Evolutionary conservation across 2,888 invertebrate genomes (phyloP), one percentile per base, ranked within the genome.

Genomic region (Perizoma flavofasciatum): DNA sequence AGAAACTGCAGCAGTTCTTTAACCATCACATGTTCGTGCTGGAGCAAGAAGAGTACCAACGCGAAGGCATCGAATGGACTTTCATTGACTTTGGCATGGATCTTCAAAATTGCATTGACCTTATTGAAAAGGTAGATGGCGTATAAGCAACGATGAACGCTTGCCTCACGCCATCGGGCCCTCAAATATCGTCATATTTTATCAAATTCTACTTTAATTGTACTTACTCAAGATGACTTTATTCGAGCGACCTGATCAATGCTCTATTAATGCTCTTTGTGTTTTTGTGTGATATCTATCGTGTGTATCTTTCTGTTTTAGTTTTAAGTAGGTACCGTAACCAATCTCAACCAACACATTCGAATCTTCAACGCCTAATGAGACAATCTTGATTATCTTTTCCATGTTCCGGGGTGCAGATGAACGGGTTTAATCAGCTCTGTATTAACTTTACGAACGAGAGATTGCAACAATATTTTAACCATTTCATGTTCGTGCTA

Each of bases 71-170:
- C 93, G 94, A 97, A 85, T 98, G 98, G 98, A 95, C 95, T 80
- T 98, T 98, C 94, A 98, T 98, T 93, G 98, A 98, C 94, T 98
- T 98, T 93, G 98, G 98, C 92, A 97, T 98, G 96, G 98, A 98
- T 92, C 95, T 98, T 90, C 95, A 96, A 85, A 96, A 97, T 89
- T 98, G 98, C 95, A 98, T 98, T 93, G 98, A 98, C 91, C 94
- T 98, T 86, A 97, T 97, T 87, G 97, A 97, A 94, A 97, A 97
- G 96, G 96, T 96, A 96, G 89, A 89, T 89, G 92, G 93, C 91
- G 88, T 83, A 80, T 89, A 89, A 82, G 89, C 89, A 89, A 85
- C 86, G 74, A 83, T 79, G 83, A 88, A 85, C 85, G 88, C 90
- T 92, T 92, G 91, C 89, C 84, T 82, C 85, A 85, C 89, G 91